phyloP scores from a whole-genome alignment of 2,888 invertebrate species.

The Encarsia formosa region DNA sequence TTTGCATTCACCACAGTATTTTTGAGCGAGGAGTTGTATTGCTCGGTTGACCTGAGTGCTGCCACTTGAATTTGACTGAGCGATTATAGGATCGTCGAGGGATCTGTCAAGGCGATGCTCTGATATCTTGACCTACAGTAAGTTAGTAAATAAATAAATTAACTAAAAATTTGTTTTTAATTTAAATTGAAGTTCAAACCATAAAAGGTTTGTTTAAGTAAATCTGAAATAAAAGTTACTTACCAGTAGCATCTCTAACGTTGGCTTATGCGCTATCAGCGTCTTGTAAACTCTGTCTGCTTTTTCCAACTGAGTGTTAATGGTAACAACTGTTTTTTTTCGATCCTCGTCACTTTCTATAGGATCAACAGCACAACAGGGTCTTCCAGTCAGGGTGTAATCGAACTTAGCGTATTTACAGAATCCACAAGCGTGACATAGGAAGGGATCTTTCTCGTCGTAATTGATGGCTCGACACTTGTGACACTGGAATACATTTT shows the following conservation, averaged over 20 bases:
- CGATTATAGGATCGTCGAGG: conserved; percentile 50
- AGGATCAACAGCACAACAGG: conserved; percentile 94
- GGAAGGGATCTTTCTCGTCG: conserved; percentile 97
- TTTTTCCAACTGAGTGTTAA: conserved; percentile 86
- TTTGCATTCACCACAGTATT: conserved; percentile 93
- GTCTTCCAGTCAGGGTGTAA: conserved; percentile 83
- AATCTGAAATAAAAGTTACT: not conserved
- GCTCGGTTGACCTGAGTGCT: conserved; percentile 77
- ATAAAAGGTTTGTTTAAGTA: not conserved
- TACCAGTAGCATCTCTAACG: conserved; percentile 78
- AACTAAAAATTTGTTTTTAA: not conserved
- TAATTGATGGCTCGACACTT: conserved; percentile 98
- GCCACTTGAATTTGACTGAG: conserved; percentile 53
- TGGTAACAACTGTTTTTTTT: conserved; percentile 88
- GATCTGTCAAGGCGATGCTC: conserved; percentile 77
- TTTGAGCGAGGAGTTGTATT: conserved; percentile 90
- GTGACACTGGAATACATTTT: conserved; percentile 98
- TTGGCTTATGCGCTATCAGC: conserved; percentile 83
- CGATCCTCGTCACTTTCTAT: conserved; percentile 96
- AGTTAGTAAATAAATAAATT: not conserved
- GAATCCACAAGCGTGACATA: conserved; percentile 98
- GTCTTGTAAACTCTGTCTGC: conserved; percentile 93
- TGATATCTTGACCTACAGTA: conserved; percentile 74
- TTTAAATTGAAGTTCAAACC: not conserved
- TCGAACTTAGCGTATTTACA: conserved; percentile 99